phyloP scores from a whole-genome alignment of 2,888 invertebrate genomes.

The Alcis repandata region DNA sequence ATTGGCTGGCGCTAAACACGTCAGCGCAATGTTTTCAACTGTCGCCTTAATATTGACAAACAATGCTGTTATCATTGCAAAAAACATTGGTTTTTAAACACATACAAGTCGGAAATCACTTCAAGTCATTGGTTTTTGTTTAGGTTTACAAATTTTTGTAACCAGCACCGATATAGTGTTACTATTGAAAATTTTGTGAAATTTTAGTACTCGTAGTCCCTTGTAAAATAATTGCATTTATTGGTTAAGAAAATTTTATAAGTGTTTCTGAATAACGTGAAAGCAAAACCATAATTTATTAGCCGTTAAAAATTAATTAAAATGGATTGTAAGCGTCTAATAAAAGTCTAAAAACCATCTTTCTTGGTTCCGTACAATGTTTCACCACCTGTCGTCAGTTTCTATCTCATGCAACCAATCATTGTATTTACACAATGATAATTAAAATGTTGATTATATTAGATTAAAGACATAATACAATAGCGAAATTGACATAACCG shows the following conservation, averaged over 20 bases:
- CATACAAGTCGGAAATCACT: background rate
- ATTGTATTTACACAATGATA: slow-evolving; percentile 10
- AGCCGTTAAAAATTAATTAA: too few relatives aligned
- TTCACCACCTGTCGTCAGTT: background rate
- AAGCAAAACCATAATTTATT: too few relatives aligned
- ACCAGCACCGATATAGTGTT: background rate
- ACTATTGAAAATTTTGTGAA: too few relatives aligned
- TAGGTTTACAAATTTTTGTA: too few relatives aligned
- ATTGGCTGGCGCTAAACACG: background rate
- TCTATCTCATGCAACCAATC: background rate
- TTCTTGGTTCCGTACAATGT: background rate
- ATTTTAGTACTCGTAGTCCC: too few relatives aligned
- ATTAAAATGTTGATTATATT: background rate
- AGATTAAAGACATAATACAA: slow-evolving; percentile 19
- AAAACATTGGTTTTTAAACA: background rate
- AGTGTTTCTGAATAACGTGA: too few relatives aligned
- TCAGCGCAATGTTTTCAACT: background rate
- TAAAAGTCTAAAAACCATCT: too few relatives aligned
- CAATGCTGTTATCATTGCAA: background rate
- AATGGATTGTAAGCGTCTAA: too few relatives aligned
- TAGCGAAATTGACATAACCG: slow-evolving; percentile 43
- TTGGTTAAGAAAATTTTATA: too few relatives aligned
- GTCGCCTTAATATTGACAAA: background rate
- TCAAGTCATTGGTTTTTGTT: background rate
- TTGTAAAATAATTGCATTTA: too few relatives aligned